A percentile compares a stretch with the other conserved stretches of the same genome.
Conservation (phyloP, 2,113 vertebrate genomes). For the Nibea albiflora region DNA sequence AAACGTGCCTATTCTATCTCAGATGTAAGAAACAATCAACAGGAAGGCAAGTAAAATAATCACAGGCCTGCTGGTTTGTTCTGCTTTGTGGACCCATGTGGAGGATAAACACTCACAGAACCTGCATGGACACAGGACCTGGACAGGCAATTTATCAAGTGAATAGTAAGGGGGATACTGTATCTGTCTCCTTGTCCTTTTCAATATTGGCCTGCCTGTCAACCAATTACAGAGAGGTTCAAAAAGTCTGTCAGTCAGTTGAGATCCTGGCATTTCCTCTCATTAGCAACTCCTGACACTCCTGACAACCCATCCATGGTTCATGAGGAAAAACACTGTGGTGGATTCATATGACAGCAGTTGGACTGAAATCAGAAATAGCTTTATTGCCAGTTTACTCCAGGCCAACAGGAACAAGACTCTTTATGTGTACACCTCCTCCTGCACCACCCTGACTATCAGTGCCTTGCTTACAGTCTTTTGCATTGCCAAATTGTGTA, state of each 20-base stretch:
- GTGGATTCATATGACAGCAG: not conserved
- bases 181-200: not conserved
- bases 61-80: not conserved
- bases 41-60: not conserved
- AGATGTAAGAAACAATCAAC: slow-evolving; percentile 9
- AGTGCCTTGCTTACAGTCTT: not conserved
- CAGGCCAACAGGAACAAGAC: not conserved
- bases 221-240: slow-evolving; percentile 10
- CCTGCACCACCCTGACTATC: not conserved
- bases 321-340: not conserved
- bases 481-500: not conserved
- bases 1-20: slow-evolving; percentile 2
- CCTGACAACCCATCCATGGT: not conserved
- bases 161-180: not conserved
- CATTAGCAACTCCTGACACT: slow-evolving; percentile 16
- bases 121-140: not conserved
- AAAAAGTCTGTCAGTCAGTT: slow-evolving; percentile 15
- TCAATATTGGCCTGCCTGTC: not conserved
- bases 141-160: slow-evolving; percentile 7
- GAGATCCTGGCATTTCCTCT: slow-evolving; percentile 14
- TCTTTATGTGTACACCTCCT: not conserved
- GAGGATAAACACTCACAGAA: not conserved
- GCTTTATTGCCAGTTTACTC: not conserved
- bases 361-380: not conserved
- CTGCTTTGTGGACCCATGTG: not conserved